phyloP scores from a whole-genome alignment of 2,888 invertebrate species.

The Chrysolina americana region DNA sequence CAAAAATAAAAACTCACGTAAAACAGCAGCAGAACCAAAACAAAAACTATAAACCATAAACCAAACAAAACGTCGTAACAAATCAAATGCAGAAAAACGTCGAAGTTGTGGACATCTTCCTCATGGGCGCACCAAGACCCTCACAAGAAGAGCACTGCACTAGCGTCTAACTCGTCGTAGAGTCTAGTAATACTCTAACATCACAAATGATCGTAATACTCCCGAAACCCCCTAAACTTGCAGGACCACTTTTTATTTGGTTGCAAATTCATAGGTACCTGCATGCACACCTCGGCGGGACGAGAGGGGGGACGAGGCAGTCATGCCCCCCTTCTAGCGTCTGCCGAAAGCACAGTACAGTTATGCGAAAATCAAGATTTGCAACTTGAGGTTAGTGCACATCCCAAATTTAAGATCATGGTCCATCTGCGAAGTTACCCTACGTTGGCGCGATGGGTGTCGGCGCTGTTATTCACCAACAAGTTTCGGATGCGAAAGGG shows the following conservation, averaged over 20 bases:
- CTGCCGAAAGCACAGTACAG: conserved; percentile 64
- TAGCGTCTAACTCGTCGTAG: conserved; percentile 68
- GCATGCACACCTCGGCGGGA: conserved; percentile 60
- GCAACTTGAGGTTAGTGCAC: conserved; percentile 61
- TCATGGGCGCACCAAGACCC: conserved; percentile 59
- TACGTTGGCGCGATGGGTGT: no score
- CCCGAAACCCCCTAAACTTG: conserved; percentile 72
- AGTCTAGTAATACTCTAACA: conserved; percentile 71
- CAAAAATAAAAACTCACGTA: conserved; percentile 40
- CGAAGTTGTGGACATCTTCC: conserved; percentile 54
- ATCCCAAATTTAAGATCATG: conserved; percentile 54
- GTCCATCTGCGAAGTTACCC: conserved; percentile 46
- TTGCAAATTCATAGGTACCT: conserved; percentile 76
- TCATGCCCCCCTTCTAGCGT: conserved; percentile 62
- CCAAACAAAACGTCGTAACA: conserved; percentile 34
- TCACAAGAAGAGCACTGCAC: conserved; percentile 60
- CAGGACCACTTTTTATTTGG: conserved; percentile 77
- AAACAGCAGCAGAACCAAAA: conserved; percentile 30
- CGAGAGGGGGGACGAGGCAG: conserved; percentile 59
- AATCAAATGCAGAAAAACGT: conserved; percentile 35
- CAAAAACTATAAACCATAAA: conserved; percentile 42
- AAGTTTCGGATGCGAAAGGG: conserved; percentile 43
- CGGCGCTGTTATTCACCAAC: conserved; percentile 34
- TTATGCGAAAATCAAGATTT: conserved; percentile 69
- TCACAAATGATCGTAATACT: conserved; percentile 65